Evolutionary conservation across 2,797 vertebrate genomes (phyloP), one percentile per base, ranked within the genome.

Genomic region (Phrynocephalus vlangalii): DNA sequence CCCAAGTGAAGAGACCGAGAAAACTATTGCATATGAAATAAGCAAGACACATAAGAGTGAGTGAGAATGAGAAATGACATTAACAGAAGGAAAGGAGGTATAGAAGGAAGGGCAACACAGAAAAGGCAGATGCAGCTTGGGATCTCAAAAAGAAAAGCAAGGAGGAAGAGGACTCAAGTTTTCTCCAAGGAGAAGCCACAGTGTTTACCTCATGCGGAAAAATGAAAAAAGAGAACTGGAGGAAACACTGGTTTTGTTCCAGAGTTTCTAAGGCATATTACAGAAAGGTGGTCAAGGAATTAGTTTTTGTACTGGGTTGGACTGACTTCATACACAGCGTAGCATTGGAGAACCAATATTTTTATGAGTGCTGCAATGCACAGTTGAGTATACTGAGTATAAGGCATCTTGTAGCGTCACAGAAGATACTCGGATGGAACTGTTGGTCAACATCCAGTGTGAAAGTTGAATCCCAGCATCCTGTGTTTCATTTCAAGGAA

Each of bases 11-110:
- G 79, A 94, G 85, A 93, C 70, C 70, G 86, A 92, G 84, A 84
- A 93, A 86, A 82, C 85, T 76, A 79, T 0, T 0, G 89, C 0
- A 0, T 85, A 92, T 30, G 79, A 88, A 89, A 93, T 88, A 89
- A 90, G 91, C 91, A 92, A 94, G 93, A 93, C 94, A 92, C 91
- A 89, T 88, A 93, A 84, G 92, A 92, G 52, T 56, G 9, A 89
- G 92, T 93, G 93, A 94, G 91, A 94, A 94, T 92, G 94, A 89
- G 93, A 94, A 95, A 94, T 91, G 85, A 93, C 92, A 95, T 92
- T 91, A 94, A 95, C 93, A 95, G 94, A 94, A 95, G 91, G 92
- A 94, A 92, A 91, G 88, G 87, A 94, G 92, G 92, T 93, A 89
- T 89, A 90, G 92, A 94, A 93, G 92, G 93, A 95, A 95, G 88